These are phyloP conservation scores for Azemiops feae DNA, from an alignment of 2,113 vertebrate genomes.

Conservation along the genomic window DNA sequence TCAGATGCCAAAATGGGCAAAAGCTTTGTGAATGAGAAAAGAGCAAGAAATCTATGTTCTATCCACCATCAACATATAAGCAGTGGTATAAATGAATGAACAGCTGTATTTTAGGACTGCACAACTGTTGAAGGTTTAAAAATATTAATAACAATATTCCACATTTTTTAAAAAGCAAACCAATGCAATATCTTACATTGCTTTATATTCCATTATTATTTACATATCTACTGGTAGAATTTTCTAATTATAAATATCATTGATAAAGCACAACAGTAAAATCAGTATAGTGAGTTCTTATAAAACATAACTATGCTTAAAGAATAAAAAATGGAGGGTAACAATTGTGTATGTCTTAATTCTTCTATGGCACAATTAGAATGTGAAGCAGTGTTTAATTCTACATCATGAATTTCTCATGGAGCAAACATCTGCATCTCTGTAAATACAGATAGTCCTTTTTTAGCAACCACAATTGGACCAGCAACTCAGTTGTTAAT, in stretches of 20 bases:
- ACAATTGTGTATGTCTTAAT: neutral
- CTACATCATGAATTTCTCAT: neutral
- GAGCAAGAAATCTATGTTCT: neutral
- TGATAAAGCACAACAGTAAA: neutral
- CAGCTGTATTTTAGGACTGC: neutral
- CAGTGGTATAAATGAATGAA: neutral
- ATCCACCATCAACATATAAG: neutral
- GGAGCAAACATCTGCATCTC: neutral
- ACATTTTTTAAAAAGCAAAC: neutral
- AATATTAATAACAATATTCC: neutral
- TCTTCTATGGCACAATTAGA: neutral
- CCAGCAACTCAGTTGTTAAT: neutral
- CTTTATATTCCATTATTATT: neutral
- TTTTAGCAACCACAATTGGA: neutral
- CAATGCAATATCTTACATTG: neutral
- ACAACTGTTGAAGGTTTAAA: neutral
- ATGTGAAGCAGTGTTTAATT: neutral
- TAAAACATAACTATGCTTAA: neutral
- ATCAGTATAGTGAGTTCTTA: neutral
- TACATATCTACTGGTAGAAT: neutral
- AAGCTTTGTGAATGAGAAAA: neutral
- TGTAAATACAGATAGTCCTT: neutral
- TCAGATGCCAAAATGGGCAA: neutral
- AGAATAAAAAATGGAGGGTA: neutral
- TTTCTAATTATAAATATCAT: neutral